Evolutionary conservation across 1,140 invertebrate genomes (phyloP).

Genomic region (Tachypleus tridentatus): DNA sequence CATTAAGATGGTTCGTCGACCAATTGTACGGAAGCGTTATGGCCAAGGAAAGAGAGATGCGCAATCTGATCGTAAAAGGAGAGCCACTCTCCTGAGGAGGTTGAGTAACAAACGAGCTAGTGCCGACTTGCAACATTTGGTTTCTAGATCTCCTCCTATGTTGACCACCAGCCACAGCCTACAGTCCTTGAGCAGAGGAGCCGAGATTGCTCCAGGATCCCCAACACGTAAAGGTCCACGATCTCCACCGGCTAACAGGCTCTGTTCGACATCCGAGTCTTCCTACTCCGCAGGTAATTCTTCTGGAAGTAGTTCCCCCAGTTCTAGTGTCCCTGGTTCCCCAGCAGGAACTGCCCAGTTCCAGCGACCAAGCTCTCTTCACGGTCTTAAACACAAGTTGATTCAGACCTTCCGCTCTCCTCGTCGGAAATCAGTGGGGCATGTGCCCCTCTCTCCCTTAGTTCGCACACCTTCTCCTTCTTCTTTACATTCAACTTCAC

Average conservation of each 20-base stretch:
- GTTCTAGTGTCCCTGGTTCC: conserved; percentile 47
- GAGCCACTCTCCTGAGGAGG: conserved; percentile 74
- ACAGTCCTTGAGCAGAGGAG: conserved; percentile 44
- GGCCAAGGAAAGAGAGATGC: conserved; percentile 27
- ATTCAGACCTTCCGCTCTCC: conserved; percentile 58
- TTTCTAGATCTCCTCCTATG: conserved; percentile 20
- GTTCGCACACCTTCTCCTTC: conserved; percentile 85
- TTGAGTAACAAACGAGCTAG: conserved; percentile 80
- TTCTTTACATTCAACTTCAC: conserved; percentile 64
- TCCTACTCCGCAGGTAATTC: conserved; percentile 40
- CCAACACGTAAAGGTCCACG: conserved; percentile 34
- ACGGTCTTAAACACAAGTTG: conserved; percentile 87
- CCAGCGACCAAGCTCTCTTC: conserved; percentile 73
- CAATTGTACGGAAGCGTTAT: conserved; percentile 26
- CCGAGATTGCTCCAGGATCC: conserved; percentile 9
- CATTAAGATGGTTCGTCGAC: conserved; percentile 59
- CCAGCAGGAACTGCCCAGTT: conserved; percentile 42
- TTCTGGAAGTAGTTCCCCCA: conserved; percentile 49
- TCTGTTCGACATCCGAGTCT: conserved; percentile 37
- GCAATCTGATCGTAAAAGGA: conserved; percentile 61
- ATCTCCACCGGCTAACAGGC: conserved; percentile 41
- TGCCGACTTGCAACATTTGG: conserved; percentile 69
- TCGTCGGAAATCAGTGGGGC: conserved; percentile 82
- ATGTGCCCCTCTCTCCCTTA: conserved; percentile 87
- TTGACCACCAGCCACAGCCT: conserved; percentile 49